Percentiles rank a stretch among this genome's conserved stretches.
Evolutionary conservation across 2,888 invertebrate species (phyloP).

Genomic region (Macaria liturata): DNA sequence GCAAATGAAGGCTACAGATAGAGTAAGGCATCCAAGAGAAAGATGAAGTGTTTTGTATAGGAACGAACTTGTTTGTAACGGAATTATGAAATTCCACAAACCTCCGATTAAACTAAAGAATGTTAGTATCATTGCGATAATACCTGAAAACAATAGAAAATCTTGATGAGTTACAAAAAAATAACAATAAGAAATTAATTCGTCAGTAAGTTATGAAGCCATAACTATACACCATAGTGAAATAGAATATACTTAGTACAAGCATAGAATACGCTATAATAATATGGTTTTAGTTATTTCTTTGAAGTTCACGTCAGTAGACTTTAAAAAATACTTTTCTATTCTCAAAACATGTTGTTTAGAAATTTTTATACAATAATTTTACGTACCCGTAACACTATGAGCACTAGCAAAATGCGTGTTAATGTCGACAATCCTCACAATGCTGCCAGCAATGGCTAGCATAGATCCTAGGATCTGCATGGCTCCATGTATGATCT

Average conservation of each 20-base stretch:
- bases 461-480: conserved; percentile 55
- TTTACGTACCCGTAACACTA: conserved; percentile 50
- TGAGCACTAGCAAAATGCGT: conserved; percentile 38
- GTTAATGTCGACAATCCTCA: conserved; percentile 38
- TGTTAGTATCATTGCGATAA: conserved; percentile 55
- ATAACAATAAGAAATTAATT: too few species aligned
- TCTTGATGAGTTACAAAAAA: too few species aligned
- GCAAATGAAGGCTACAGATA: conserved; percentile 48
- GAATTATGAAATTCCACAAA: conserved; percentile 42
- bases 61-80: conserved; percentile 27
- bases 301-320: too few species aligned
- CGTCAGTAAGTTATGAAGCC: too few species aligned
- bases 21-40: conserved; percentile 43
- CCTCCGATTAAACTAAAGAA: conserved; percentile 55
- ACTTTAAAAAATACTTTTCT: too few species aligned
- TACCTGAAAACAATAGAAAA: conserved; percentile 48
- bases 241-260: too few species aligned
- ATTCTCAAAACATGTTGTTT: too few species aligned
- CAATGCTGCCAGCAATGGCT: conserved; percentile 50
- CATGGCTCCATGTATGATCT: conserved; percentile 48
- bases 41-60: conserved; percentile 44
- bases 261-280: too few species aligned
- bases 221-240: too few species aligned
- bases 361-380: too few species aligned
- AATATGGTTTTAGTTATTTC: too few species aligned